phyloP scores from a whole-genome alignment of 2,113 vertebrate species.

The Merops nubicus region DNA sequence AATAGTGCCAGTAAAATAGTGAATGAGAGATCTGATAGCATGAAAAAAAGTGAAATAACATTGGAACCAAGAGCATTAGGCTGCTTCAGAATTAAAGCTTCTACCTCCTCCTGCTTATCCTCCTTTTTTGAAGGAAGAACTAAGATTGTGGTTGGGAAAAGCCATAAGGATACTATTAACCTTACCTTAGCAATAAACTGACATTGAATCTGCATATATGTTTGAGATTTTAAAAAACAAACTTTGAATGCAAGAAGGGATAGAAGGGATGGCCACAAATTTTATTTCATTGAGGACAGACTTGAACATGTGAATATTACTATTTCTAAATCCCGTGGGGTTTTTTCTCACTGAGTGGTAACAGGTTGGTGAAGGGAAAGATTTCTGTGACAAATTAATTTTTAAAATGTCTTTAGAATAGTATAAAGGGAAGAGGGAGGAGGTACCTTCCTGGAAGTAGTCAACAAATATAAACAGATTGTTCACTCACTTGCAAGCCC shows the following conservation, averaged over 20 bases:
- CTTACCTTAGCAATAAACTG: not conserved
- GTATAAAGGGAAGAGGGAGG: not conserved
- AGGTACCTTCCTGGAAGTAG: not conserved
- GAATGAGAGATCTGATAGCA: not conserved
- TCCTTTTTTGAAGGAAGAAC: not conserved
- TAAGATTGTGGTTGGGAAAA: not conserved
- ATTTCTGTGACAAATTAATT: not conserved
- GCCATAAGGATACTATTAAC: not conserved
- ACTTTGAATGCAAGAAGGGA: not conserved
- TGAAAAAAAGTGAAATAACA: not conserved
- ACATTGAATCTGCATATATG: not conserved
- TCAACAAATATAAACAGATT: not conserved
- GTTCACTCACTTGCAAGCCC: not conserved
- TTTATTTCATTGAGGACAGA: not conserved
- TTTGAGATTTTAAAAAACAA: not conserved
- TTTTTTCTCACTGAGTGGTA: not conserved
- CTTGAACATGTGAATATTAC: not conserved
- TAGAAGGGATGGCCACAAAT: not conserved
- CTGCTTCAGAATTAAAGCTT: not conserved
- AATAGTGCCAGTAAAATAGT: conserved; percentile 1
- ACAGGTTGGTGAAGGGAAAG: not conserved
- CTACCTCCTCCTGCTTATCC: not conserved
- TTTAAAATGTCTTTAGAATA: not conserved
- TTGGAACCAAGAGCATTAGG: not conserved
- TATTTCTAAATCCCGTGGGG: not conserved